Evolutionary conservation across 2,797 vertebrate genomes (phyloP), one percentile per base, ranked within the genome.

Genomic region (Aldrovandia affinis): DNA sequence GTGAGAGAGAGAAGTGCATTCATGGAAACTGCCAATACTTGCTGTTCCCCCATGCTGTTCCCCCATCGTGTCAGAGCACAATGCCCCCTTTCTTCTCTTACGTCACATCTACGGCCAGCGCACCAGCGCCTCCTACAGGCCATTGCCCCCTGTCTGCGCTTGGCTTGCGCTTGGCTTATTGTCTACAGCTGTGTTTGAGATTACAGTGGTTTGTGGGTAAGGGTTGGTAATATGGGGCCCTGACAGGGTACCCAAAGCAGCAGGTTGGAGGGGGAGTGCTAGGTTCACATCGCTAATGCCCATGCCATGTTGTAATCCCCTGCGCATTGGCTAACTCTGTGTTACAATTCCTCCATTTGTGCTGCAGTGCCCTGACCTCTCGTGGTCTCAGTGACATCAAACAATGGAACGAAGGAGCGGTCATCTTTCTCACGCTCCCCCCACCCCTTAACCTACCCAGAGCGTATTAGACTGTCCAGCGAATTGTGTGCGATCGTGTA

Each of bases 181-280:
- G 70, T 22, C 8, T 75, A 25, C 36, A 42, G 14, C 18, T 15
- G 14, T 57, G 55, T 57, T 7, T 15, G 20, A 20, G 68, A 73
- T 73, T 73, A 39, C 68, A 75, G 36, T 44, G 70, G 39, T 12
- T 70, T 44, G 44, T 75, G 70, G 70, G 70, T 44, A 44, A n/a
- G 9, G 39, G 39, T 22, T 42, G 39, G 70, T 75, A n/a, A 44
- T 75, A 8, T n/a, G 70, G 39, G 70, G 70, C 70, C 70, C 20
- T 15, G 36, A 75, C 6, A 75, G 70, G 70, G 36, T 44, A 20
- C 70, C 30, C 39, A 25, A 25, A 75, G 44, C 36, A 30, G 28
- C 70, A 42, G 39, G 70, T 3, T 22, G 8, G 68, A 15, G 68
- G 68, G 0, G 12, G 28, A 12, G 2, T 57, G 14, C 14, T 70